phyloP scores from a whole-genome alignment of 2,113 vertebrate species.

The Syngnathoides biaculeatus region DNA sequence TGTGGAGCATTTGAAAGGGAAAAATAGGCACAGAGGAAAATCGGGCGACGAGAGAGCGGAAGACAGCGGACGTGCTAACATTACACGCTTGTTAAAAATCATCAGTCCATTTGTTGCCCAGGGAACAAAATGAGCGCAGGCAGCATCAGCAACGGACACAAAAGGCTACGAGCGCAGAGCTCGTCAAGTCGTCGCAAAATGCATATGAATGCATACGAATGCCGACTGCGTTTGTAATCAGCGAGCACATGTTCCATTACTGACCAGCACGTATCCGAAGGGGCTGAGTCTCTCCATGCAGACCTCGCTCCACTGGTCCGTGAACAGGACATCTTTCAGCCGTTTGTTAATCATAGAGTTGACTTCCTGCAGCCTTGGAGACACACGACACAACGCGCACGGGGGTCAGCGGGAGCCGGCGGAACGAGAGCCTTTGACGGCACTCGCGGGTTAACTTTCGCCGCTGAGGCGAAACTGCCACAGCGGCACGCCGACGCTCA shows the following conservation, averaged over 20 bases:
- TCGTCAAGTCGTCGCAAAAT: conserved; percentile 9
- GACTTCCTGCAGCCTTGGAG: conserved; percentile 89
- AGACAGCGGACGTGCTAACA: conserved; percentile 44
- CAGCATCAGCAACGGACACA: conserved; percentile 13
- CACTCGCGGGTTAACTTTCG: conserved; percentile 6
- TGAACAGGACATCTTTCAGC: conserved; percentile 95
- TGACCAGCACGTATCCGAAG: conserved; percentile 94
- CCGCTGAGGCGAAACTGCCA: neutral
- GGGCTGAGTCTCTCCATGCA: conserved; percentile 94
- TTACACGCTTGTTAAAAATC: conserved; percentile 45
- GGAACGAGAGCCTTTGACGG: conserved; percentile 11
- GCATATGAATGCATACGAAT: conserved; percentile 10
- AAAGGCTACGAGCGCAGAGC: conserved; percentile 11
- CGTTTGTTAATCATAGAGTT: conserved; percentile 97
- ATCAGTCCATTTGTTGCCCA: conserved; percentile 42
- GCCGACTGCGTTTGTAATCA: conserved; percentile 14
- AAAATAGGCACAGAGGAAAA: neutral
- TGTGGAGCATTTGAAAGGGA: too few relatives aligned
- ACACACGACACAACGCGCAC: conserved; percentile 40
- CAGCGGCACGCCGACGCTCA: conserved; percentile 65
- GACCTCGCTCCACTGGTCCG: conserved; percentile 95
- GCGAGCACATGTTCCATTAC: conserved; percentile 46
- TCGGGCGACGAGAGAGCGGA: conserved; percentile 14
- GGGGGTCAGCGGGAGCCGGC: conserved; percentile 15
- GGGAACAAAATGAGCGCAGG: conserved; percentile 41